Conservation (phyloP, 1,140 invertebrate genomes). For the Copidosoma floridanum region DNA sequence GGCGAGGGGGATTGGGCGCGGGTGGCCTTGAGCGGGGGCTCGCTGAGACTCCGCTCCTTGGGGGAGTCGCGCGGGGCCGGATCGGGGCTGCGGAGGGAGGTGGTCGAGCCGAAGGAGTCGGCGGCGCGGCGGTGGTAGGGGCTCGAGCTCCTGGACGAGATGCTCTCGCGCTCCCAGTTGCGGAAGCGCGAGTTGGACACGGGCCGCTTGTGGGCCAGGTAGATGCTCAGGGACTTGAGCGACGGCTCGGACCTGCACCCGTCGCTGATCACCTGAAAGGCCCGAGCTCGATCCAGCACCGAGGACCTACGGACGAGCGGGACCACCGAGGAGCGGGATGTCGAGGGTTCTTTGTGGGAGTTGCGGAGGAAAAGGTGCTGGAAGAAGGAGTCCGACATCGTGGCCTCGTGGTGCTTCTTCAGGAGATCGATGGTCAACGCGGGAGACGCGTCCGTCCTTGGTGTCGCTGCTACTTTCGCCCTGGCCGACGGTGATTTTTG, state of each 20-base stretch:
- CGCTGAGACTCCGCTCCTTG: constrained; percentile 54
- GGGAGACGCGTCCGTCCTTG: constrained; percentile 11
- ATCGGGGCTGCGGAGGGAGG: constrained; percentile 44
- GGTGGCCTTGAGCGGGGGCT: constrained; percentile 46
- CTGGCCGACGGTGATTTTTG: constrained; percentile 38
- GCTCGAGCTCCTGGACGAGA: constrained; percentile 53
- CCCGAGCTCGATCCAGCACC: constrained; percentile 64
- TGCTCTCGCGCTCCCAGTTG: constrained; percentile 62
- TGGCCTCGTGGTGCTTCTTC: constrained; percentile 57
- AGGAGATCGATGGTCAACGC: constrained; percentile 55
- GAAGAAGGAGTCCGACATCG: constrained; percentile 67
- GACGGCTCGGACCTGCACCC: constrained; percentile 58
- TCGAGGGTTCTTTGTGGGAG: constrained; percentile 50
- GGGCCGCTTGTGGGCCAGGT: constrained; percentile 67
- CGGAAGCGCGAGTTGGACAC: constrained; percentile 72
- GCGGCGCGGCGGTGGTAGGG: constrained; percentile 43
- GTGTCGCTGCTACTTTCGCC: constrained; percentile 4
- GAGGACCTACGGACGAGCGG: constrained; percentile 54
- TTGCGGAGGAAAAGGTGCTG: constrained; percentile 67
- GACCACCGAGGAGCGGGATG: constrained; percentile 42
- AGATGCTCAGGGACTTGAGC: constrained; percentile 60
- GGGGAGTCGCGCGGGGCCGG: constrained; percentile 26
- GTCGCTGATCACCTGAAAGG: constrained; percentile 59
- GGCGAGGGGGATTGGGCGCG: constrained; percentile 59
- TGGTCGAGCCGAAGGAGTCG: constrained; percentile 45